Conservation (phyloP, 2,797 vertebrate genomes). For the Sebastes glaucus region DNA sequence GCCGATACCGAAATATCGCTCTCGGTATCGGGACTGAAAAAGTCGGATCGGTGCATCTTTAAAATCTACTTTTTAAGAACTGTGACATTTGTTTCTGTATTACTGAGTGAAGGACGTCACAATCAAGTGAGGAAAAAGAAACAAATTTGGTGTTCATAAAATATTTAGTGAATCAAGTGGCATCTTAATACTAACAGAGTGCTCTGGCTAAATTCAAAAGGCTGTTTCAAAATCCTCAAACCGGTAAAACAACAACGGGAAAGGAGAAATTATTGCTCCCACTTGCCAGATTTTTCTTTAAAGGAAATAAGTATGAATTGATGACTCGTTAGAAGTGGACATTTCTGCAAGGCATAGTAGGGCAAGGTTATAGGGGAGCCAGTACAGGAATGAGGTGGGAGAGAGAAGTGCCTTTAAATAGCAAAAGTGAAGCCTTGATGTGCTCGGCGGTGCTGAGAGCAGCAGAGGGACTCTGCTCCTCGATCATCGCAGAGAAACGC, state of each 20-base stretch:
- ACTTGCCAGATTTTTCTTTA: slow-evolving; percentile 1
- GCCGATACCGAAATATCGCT: too few relatives aligned
- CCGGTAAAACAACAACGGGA: not conserved
- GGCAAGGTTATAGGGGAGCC: not conserved
- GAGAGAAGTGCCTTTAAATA: slow-evolving; percentile 62
- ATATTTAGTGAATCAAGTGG: not conserved
- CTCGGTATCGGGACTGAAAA: too few relatives aligned
- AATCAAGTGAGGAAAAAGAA: not conserved
- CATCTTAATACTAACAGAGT: not conserved
- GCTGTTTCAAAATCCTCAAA: not conserved
- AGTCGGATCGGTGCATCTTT: too few relatives aligned
- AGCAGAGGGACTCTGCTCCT: slow-evolving; percentile 67
- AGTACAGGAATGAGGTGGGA: slow-evolving; percentile 26
- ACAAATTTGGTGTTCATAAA: not conserved
- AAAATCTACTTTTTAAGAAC: not conserved
- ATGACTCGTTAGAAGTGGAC: not conserved
- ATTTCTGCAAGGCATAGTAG: slow-evolving; percentile 6
- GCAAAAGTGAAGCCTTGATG: slow-evolving; percentile 49
- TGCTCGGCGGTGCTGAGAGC: slow-evolving; percentile 64
- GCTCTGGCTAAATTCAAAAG: not conserved
- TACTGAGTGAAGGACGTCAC: not conserved
- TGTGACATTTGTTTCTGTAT: not conserved
- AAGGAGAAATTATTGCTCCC: not conserved
- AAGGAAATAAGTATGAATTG: not conserved
- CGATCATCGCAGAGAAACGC: slow-evolving; percentile 74